These are phyloP conservation scores for Gallinago media DNA, from an alignment of 2,113 vertebrate genomes.

Conservation along the genomic window DNA sequence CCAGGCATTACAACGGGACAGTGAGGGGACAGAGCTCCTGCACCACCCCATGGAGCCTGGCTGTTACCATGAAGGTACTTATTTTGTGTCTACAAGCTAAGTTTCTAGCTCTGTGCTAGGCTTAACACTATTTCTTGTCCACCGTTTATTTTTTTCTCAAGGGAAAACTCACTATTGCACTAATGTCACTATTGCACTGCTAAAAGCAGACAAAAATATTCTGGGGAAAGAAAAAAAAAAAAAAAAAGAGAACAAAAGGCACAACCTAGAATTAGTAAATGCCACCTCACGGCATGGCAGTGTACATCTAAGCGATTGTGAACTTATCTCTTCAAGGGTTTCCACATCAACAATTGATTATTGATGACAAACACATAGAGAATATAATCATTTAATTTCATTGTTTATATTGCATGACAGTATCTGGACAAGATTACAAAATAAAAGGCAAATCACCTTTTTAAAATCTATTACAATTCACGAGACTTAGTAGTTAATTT, in stretches of 20 bases:
- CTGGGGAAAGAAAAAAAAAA: neutral
- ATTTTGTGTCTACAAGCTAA: neutral
- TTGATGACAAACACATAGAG: neutral
- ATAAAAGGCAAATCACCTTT: neutral
- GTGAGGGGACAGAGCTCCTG: neutral
- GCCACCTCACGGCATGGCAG: neutral
- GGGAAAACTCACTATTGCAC: neutral
- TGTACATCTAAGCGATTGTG: neutral
- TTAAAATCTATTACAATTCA: neutral
- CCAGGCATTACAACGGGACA: fast-evolving
- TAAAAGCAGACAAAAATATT: neutral
- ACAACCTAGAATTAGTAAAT: neutral
- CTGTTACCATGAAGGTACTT: neutral
- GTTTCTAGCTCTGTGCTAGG: neutral
- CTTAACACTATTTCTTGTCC: neutral
- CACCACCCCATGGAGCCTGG: fast-evolving
- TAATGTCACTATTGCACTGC: neutral
- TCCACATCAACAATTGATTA: neutral
- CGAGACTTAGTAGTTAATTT: neutral
- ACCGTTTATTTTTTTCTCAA: neutral
- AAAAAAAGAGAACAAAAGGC: neutral
- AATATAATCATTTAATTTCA: neutral
- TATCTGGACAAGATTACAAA: neutral
- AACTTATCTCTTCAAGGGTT: neutral
- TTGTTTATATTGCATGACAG: neutral